Evolutionary conservation across 2,888 invertebrate species (phyloP), one percentile per base, ranked within the genome.

Genomic region (Orgyia antiqua): DNA sequence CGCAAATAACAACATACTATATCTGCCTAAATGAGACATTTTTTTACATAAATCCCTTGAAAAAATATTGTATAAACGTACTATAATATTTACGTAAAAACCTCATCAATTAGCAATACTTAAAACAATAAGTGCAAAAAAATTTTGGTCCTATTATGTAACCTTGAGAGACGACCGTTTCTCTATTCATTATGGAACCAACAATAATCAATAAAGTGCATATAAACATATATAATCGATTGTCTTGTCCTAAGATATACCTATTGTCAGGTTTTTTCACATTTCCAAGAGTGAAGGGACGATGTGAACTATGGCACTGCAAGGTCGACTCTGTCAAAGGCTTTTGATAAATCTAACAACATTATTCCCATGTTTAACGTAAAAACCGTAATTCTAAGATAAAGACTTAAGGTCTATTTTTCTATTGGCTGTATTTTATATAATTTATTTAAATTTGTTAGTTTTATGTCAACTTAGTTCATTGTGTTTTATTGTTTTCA

Each of bases 241-340:
- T 83, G 80, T 82, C 67, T 78, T 72, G 73, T 74, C 70, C 68
- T 68, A 63, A 66, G 53, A 58, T 65, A 65, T 62, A 70, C 68
- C 72, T 60, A 82, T 84, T 84, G 83, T 80, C 56, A 51, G 53
- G 71, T 84, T 66, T 84, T 83, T 84, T 75, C 71, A 75, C 71
- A 77, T 78, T 82, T 79, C 58, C 75, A 64, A 66, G 70, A 74
- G 84, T 83, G 84, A 84, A 84, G 84, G 84, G 84, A 71, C 76
- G 75, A 82, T 80, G 78, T 75, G 82, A 80, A 82, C 75, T 72
- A 70, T 68, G 70, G 68, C 65, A 64, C 60, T 38, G 53, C 75
- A 82, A 84, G 84, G 84, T 83, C 76, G 75, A 52, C 67, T 23
- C 57, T 71, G 70, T 79, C 78, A 80, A 74, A 79, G 68, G 71